Evolutionary conservation across 2,888 invertebrate species (phyloP), one percentile per base, ranked within the genome.

Genomic region (Hirtodrosophila trivittata): DNA sequence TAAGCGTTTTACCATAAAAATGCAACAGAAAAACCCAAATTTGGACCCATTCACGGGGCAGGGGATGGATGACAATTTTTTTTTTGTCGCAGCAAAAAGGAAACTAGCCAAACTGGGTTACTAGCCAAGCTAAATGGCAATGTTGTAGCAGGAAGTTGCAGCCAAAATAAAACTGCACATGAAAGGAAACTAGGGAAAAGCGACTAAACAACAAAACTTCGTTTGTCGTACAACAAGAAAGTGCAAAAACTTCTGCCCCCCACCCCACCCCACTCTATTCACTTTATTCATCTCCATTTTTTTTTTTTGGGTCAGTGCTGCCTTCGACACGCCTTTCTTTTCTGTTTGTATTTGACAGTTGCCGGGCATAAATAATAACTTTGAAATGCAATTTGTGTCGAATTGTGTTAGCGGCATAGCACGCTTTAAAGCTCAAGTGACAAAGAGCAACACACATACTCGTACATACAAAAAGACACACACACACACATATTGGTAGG

Each of bases 311-410:
- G 54, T 57, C 64, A 59, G 35, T 52, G 14, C 28, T 16, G 45
- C 39, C 37, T 25, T 26, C 13, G 13, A 35, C 28, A 63, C 50
- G 49, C 49, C 50, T 43, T 10, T 33, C 45, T 25, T 52, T 38
- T 5, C 8, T 62, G 52, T 43, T 50, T 14, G 35, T 43, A 14
- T 69, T 68, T 69, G 69, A 67, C 74, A 71, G 73, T 66, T 66
- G 45, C 52, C 51, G 26, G 64, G 71, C 82, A 85, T 85, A 82
- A 85, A 81, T 84, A 81, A 84, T 82, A 85, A 85, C 75, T 82
- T 80, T 75, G 59, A 63, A 78, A 80, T 82, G 78, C 86, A 82
- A 85, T 80, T 82, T 85, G 80, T 75, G 80, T 80, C 86, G 76
- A 80, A 71, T 74, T 68, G 71, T 68, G 64, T 72, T 55, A 51